Base-by-base conservation (phyloP, 2,888 invertebrate genomes). In the Phorcus lineatus region DNA sequence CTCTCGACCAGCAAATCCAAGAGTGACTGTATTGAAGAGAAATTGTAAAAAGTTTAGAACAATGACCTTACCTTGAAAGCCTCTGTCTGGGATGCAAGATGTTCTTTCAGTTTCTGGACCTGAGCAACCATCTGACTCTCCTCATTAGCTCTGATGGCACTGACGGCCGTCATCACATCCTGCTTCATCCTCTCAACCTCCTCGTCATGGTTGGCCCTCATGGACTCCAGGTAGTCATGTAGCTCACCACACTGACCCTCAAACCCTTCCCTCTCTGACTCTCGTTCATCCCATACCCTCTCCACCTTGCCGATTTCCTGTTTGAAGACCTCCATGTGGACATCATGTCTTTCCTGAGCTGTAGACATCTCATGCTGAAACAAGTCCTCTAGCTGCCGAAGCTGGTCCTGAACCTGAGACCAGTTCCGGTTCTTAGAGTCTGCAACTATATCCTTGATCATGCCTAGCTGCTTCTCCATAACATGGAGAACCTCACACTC, bases 161-260 rank as follows among this genome's bases (percentile, higher is more conserved):
- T 88, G 9, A 91, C 90, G 16, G 91, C 91, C 40, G 95, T 95
- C 84, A 94, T 89, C 47, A 94, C 93, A 78, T 93, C 93, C 78
- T 93, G 91, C 79, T 90, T 87, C 24, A 89, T 88, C 74, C 91
- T 88, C 77, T 93, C 93, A 53, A 92, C 87, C 80, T 94, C 90
- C 16, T 90, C 90, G 6, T 91, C 90, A 78, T 94, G 88, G 81
- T 94, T 93, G 6, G 92, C 91, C 77, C 92, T 92, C 79, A 94
- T 87, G 36, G 86, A 82, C 16, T 86, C 86, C 81, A 91, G 82
- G 79, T 91, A 89, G 79, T 88, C 88, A 83, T 91, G 85, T 16
- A 87, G 80, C 57, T 85, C 80, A 0, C 67, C 75, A 55, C 85
- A 84, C 31, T 88, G 82, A 11, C 87, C 89, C 77, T 89, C 89